A percentile compares a stretch with the other conserved stretches of the same genome.
Conservation (phyloP, 2,888 invertebrate genomes). For the Sminthurides aquaticus region DNA sequence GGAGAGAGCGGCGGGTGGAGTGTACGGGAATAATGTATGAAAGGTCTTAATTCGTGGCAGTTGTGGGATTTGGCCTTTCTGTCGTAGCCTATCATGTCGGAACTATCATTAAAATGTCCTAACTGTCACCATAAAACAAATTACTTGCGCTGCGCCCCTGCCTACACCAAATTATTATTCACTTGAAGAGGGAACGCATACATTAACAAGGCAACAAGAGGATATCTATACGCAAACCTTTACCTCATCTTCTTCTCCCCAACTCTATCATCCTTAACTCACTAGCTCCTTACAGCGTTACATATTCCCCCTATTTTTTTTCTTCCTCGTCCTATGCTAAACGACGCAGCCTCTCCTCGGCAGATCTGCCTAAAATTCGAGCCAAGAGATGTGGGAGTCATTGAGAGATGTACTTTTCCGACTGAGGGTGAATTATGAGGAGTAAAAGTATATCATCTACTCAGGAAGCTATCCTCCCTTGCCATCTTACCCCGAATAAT, state of each 20-base stretch:
- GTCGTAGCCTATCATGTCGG: conserved; percentile 38
- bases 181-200: conserved; percentile 32
- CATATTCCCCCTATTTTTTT: too few species aligned
- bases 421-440: too few species aligned
- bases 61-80: conserved; percentile 34
- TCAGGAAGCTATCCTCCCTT: too few species aligned
- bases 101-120: conserved; percentile 43
- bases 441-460: too few species aligned
- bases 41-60: conserved; percentile 36
- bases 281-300: too few species aligned
- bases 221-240: conserved; percentile 3
- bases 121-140: conserved; percentile 44
- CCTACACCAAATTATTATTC: conserved; percentile 32
- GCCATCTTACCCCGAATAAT: too few species aligned
- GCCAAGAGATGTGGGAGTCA: too few species aligned
- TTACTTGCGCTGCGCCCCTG: conserved; percentile 40
- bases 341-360: too few species aligned
- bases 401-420: too few species aligned
- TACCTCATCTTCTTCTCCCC: background rate
- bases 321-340: too few species aligned
- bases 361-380: too few species aligned
- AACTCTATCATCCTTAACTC: too few species aligned
- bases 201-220: conserved; percentile 16
- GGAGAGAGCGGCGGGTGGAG: conserved; percentile 11
- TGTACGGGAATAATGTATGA: conserved; percentile 22